Percentiles rank a stretch among this genome's conserved stretches.
Conservation (phyloP, 2,113 vertebrate species). For the Planiliza haematocheilus region DNA sequence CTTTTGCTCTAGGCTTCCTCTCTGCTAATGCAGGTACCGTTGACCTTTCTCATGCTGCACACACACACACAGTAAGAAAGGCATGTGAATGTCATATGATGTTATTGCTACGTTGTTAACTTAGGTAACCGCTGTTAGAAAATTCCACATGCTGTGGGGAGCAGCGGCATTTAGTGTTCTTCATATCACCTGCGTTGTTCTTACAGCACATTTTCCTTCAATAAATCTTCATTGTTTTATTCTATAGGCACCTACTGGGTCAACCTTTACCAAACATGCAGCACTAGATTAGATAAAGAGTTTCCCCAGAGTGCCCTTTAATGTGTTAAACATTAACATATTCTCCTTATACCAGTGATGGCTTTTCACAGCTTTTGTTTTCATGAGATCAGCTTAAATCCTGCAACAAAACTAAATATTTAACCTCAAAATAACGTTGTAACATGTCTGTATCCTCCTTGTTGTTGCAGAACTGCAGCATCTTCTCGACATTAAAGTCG, state of each 20-base stretch:
- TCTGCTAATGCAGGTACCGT: constrained; percentile 88
- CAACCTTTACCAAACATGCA: constrained; percentile 39
- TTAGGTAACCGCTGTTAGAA: neutral
- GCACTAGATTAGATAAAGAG: constrained; percentile 57
- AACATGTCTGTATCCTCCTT: neutral
- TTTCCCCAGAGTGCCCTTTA: constrained; percentile 25
- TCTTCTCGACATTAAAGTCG: constrained; percentile 75
- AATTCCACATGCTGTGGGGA: neutral
- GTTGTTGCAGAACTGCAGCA: constrained; percentile 80
- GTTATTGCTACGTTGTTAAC: constrained; percentile 11
- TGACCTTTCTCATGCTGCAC: neutral
- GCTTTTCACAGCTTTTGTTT: neutral
- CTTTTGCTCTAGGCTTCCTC: constrained; percentile 95
- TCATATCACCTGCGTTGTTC: neutral
- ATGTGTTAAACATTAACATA: constrained; percentile 59
- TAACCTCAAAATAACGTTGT: neutral
- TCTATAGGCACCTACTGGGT: neutral
- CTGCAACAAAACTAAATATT: neutral
- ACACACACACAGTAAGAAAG: neutral
- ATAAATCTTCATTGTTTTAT: neutral
- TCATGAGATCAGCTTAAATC: neutral
- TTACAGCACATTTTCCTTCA: neutral
- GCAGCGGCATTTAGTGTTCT: neutral
- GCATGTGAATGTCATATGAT: constrained; percentile 19
- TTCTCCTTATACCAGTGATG: neutral